Evolutionary conservation across 2,113 vertebrate species (phyloP).

Genomic region (Hirundichthys speculiger): DNA sequence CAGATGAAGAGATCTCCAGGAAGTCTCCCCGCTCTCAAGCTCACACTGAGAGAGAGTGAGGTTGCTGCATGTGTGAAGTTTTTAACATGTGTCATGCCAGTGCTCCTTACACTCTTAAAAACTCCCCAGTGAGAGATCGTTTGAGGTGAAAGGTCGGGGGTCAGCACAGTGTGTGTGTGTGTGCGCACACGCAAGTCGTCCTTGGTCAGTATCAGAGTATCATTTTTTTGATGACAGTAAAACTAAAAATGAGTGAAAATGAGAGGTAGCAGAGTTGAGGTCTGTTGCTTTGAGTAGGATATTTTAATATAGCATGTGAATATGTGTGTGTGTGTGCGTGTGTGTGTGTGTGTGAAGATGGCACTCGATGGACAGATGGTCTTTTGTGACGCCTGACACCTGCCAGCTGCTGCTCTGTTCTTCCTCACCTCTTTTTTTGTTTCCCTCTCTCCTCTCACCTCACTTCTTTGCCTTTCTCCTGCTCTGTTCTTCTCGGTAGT

Average conservation of each 20-base stretch:
- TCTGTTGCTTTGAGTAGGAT: conserved; percentile 78
- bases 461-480: conserved; percentile 29
- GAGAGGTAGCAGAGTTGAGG: conserved; percentile 26
- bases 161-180: conserved; percentile 40
- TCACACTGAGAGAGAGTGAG: neutral
- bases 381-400: conserved; percentile 98
- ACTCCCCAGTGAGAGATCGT: conserved; percentile 48
- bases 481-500: conserved; percentile 3
- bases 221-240: too few species aligned
- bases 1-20: neutral
- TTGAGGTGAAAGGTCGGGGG: conserved; percentile 59
- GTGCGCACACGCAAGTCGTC: conserved; percentile 7
- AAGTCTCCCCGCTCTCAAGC: neutral
- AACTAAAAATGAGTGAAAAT: neutral
- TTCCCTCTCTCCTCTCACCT: conserved; percentile 49
- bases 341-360: conserved; percentile 72
- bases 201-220: conserved; percentile 16
- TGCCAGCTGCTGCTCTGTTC: conserved; percentile 91
- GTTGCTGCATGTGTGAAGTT: conserved; percentile 13
- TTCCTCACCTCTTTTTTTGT: conserved; percentile 59
- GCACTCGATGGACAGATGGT: conserved; percentile 94
- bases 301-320: conserved; percentile 85
- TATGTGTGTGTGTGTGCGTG: conserved; percentile 61
- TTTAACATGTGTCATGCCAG: conserved; percentile 44
- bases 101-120: conserved; percentile 32